Evolutionary conservation across 1,140 invertebrate species (phyloP).

Genomic region (Cotesia typhae): DNA sequence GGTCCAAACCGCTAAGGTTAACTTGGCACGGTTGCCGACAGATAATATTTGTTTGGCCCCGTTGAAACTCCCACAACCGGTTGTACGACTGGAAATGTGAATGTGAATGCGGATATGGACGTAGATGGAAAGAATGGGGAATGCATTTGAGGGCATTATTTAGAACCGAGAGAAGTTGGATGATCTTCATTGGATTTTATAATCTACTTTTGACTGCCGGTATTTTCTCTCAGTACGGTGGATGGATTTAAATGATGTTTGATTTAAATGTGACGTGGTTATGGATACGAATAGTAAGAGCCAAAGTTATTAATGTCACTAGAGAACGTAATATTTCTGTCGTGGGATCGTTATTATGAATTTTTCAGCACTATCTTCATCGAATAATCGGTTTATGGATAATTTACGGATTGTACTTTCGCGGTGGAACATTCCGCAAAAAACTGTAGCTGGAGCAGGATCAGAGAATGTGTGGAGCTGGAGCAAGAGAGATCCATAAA

Average conservation of each 20-base stretch:
- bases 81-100: too few species aligned
- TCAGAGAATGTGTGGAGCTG: neutral
- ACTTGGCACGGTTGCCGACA: conserved; percentile 1
- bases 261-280: too few species aligned
- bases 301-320: neutral
- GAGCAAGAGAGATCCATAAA: neutral
- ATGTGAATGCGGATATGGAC: too few species aligned
- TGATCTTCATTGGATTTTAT: too few species aligned
- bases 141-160: too few species aligned
- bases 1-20: neutral
- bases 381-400: conserved; percentile 33
- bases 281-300: neutral
- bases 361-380: conserved; percentile 23
- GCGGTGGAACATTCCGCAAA: neutral
- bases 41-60: conserved; percentile 24
- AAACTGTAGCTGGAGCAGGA: neutral
- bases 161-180: too few species aligned
- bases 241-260: too few species aligned
- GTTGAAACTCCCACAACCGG: neutral
- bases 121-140: too few species aligned
- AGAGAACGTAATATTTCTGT: neutral
- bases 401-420: conserved; percentile 30
- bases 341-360: conserved; percentile 21
- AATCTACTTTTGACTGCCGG: too few species aligned
- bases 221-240: too few species aligned